These are phyloP conservation scores for Motacilla alba DNA, from an alignment of 2,113 vertebrate genomes.

Conservation along the genomic window DNA sequence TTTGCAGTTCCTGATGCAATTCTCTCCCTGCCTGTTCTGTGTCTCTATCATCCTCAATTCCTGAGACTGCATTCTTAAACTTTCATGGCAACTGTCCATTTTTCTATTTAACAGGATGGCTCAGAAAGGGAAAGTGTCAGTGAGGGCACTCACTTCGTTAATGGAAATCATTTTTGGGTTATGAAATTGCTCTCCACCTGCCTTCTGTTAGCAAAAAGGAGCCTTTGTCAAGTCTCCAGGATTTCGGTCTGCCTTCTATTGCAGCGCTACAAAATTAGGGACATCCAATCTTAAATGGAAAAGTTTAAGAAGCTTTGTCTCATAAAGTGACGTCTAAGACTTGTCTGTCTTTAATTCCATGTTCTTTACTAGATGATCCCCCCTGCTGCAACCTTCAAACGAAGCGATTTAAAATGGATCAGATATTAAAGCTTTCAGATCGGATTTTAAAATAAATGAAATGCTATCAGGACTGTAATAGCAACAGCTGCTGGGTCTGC, in stretches of 20 bases:
- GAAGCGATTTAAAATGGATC: background rate
- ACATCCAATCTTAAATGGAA: background rate
- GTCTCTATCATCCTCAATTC: background rate
- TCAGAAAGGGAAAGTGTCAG: background rate
- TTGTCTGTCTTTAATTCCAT: background rate
- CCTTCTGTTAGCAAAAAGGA: background rate
- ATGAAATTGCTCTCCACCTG: background rate
- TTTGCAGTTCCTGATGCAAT: background rate
- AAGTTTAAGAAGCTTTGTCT: constrained; percentile 3
- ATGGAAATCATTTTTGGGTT: background rate
- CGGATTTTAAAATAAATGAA: constrained; percentile 38
- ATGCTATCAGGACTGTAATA: constrained; percentile 9
- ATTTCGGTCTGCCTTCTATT: background rate
- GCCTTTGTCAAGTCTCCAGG: background rate
- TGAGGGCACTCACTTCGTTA: background rate
- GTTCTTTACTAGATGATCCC: constrained; percentile 3
- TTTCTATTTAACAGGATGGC: background rate
- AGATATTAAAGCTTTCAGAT: constrained; percentile 41
- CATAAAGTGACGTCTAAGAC: background rate
- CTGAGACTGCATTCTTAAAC: background rate
- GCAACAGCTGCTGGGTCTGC: constrained; percentile 11
- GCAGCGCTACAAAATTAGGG: background rate
- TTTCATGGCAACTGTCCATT: background rate
- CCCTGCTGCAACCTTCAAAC: constrained; percentile 18
- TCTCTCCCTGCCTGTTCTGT: background rate